A percentile compares a stretch with the other conserved stretches of the same genome.
phyloP scores from a whole-genome alignment of 2,888 invertebrate species.

The Lasioglossum figueresi region DNA sequence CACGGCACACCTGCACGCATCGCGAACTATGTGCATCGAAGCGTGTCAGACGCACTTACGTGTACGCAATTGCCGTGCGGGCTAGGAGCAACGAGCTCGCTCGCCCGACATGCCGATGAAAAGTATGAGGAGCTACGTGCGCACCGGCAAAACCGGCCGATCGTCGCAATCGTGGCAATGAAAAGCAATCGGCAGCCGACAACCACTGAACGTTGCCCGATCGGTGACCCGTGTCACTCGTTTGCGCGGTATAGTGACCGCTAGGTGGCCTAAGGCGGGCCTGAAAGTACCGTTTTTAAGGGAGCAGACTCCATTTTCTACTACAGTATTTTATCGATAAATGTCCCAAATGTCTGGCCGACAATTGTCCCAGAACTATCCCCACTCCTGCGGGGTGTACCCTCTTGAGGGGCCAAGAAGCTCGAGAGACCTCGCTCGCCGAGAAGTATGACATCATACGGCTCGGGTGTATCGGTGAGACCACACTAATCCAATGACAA shows the following conservation, averaged over 20 bases:
- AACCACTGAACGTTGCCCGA: background rate
- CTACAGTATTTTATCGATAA: too few species aligned
- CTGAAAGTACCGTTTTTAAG: too few species aligned
- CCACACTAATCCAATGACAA: too few species aligned
- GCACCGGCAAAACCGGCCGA: background rate
- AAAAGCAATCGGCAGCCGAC: background rate
- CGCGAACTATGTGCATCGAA: conserved; percentile 52
- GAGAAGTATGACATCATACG: too few species aligned
- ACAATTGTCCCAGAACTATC: too few species aligned
- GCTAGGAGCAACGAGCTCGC: conserved; percentile 40
- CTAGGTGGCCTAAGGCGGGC: too few species aligned
- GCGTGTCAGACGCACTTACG: conserved; percentile 50
- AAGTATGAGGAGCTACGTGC: conserved; percentile 27
- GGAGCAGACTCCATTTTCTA: too few species aligned
- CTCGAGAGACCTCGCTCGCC: too few species aligned
- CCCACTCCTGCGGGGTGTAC: too few species aligned
- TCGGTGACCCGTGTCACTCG: background rate
- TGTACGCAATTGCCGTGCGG: conserved; percentile 62
- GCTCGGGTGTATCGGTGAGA: too few species aligned
- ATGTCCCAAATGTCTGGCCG: too few species aligned
- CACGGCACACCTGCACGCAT: conserved; percentile 56
- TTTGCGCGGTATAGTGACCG: background rate
- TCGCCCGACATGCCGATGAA: conserved; percentile 27
- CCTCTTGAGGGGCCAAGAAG: too few species aligned
- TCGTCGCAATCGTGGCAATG: conserved; percentile 14